Percentiles rank a stretch among this genome's conserved stretches.
Evolutionary conservation across 2,888 invertebrate genomes (phyloP).

Genomic region (Parasteatoda lunata): DNA sequence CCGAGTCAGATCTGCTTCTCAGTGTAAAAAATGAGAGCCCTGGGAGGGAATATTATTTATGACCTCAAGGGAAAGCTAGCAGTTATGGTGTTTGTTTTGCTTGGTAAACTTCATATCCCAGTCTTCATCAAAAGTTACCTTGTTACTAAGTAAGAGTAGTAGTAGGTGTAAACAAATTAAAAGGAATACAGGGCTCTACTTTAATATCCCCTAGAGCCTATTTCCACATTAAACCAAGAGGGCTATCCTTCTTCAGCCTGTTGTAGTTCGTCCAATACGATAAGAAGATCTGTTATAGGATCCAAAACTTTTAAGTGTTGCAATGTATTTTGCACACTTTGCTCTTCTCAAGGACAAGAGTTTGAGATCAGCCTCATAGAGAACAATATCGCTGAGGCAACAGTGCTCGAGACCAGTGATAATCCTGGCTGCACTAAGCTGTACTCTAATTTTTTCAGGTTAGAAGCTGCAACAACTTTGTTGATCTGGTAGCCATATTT

Average conservation of each 20-base stretch:
- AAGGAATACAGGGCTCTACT: neutral
- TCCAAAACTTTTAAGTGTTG: neutral
- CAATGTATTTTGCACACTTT: slow-evolving; percentile 1
- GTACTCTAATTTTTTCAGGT: slow-evolving; percentile 11
- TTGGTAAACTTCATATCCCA: slow-evolving; percentile 2
- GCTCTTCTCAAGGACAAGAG: slow-evolving; percentile 3
- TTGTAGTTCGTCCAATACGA: neutral
- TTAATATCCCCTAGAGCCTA: neutral
- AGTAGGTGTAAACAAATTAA: slow-evolving; percentile 17
- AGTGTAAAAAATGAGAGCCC: neutral
- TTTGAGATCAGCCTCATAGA: neutral
- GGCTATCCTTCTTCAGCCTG: slow-evolving; percentile 19
- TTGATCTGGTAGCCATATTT: slow-evolving; percentile 17
- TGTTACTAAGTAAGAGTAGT: neutral
- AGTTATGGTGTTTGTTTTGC: neutral
- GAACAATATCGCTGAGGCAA: slow-evolving; percentile 9
- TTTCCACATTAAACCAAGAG: slow-evolving; percentile 10
- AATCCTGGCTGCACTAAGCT: slow-evolving; percentile 12
- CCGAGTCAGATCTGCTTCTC: neutral
- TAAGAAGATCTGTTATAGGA: neutral
- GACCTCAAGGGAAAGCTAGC: neutral
- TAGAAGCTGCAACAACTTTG: neutral
- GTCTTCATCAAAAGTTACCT: slow-evolving; percentile 2
- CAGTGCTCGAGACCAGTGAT: slow-evolving; percentile 1
- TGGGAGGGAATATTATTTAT: neutral